A percentile compares a stretch with the other conserved stretches of the same genome.
These are phyloP conservation scores for Hycleus phaleratus DNA, from an alignment of 1,140 invertebrate genomes.

Conservation along the genomic window DNA sequence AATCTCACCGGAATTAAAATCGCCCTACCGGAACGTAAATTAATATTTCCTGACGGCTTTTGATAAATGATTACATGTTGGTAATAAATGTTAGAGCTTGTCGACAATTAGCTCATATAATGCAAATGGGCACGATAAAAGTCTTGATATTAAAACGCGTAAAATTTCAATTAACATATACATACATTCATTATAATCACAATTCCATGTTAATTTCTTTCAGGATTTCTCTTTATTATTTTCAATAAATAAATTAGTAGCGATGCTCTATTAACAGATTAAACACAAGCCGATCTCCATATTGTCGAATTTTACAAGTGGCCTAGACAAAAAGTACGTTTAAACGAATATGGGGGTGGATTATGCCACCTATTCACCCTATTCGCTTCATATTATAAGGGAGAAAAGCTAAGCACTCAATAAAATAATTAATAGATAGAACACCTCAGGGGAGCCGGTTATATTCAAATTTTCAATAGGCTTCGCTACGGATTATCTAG, in stretches of 20 bases:
- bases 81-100: slow-evolving; percentile 8
- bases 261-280: slow-evolving; percentile 34
- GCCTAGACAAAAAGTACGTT: slow-evolving; percentile 1
- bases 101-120: slow-evolving; percentile 19
- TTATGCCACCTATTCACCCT: slow-evolving; percentile 26
- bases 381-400: too few species aligned
- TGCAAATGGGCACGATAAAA: slow-evolving; percentile 14
- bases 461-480: slow-evolving; percentile 35
- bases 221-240: too few species aligned
- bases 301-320: slow-evolving; percentile 16
- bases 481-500: slow-evolving; percentile 26
- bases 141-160: not conserved
- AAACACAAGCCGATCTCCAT: slow-evolving; percentile 32
- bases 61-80: slow-evolving; percentile 10
- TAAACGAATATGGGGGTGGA: slow-evolving; percentile 28
- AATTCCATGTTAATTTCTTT: slow-evolving; percentile 3
- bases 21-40: slow-evolving; percentile 3
- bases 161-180: slow-evolving; percentile 7
- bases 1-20: too few species aligned
- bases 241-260: slow-evolving; percentile 10
- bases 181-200: slow-evolving; percentile 9
- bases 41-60: slow-evolving; percentile 15
- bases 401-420: slow-evolving; percentile 26
- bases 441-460: slow-evolving; percentile 28
- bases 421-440: slow-evolving; percentile 38